Evolutionary conservation across 2,888 invertebrate species (phyloP), one percentile per base, ranked within the genome.

Genomic region (Drosophila paramelanica): DNA sequence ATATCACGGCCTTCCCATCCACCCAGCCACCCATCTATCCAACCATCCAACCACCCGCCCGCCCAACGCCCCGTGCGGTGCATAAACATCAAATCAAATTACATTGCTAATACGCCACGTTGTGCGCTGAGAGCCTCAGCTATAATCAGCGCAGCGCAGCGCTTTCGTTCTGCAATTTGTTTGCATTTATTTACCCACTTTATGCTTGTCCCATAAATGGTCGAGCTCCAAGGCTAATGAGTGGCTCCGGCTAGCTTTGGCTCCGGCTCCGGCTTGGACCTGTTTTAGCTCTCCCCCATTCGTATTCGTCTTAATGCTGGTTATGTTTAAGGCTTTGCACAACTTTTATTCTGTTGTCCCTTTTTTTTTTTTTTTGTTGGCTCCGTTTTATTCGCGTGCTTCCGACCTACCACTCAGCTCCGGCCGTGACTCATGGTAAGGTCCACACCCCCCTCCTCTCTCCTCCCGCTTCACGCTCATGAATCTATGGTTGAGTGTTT

Each of bases 31-130:
- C 8, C 51, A 50, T 57, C 10, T 42, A 27, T 45, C 31, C 45
- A 6, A 8, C 33, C 20, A 23, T 17, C 8, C 8, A 10, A n/a
- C 17, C 20, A 23, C 41, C 49, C 45, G 17, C 33, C 3, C 23
- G 5, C 27, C 17, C 10, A 49, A 43, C 38, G 5, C 49, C 14
- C 14, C 57, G 20, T 45, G 51, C 49, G 36, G 62, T 73, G 58
- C 79, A 79, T 81, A 83, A 83, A 84, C 81, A 87, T 84, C 73
- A 87, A 87, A 84, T 87, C 84, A 84, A 84, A 84, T 87, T 86
- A 81, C 81, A 75, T 87, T 79, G 77, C 83, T 87, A 87, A 84
- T 84, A 81, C 84, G 83, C 77, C 72, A 64, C 77, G 84, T 86
- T 84, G 79, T 66, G 56, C 68, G 66, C 68, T 65, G 56, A 67